phyloP scores from a whole-genome alignment of 1,140 invertebrate species.

The Eumaeus atala region DNA sequence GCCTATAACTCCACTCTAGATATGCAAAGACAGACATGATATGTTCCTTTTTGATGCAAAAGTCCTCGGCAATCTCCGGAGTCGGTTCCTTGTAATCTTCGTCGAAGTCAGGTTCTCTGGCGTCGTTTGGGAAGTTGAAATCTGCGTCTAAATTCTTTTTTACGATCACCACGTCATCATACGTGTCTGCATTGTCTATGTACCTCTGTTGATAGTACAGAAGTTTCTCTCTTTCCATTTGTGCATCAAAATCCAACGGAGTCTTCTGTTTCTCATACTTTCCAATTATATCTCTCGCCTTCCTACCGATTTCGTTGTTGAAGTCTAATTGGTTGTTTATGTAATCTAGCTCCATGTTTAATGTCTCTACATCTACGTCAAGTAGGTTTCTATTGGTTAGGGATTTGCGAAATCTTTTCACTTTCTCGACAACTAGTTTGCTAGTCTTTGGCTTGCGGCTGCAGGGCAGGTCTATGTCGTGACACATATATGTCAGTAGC shows the following conservation, averaged over 20 bases:
- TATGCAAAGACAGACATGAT: constrained; percentile 84
- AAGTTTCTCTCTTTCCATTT: constrained; percentile 72
- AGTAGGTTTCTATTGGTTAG: constrained; percentile 45
- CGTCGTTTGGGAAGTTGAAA: constrained; percentile 72
- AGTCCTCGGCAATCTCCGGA: constrained; percentile 57
- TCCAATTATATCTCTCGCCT: constrained; percentile 59
- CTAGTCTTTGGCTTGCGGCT: constrained; percentile 40
- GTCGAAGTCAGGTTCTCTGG: constrained; percentile 59
- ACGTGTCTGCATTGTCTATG: constrained; percentile 63
- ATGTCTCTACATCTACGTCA: constrained; percentile 54
- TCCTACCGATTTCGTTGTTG: constrained; percentile 59
- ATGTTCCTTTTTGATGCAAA: constrained; percentile 80
- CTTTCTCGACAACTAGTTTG: constrained; percentile 17
- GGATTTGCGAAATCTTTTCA: constrained; percentile 38
- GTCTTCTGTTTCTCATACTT: constrained; percentile 55
- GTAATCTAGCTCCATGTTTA: constrained; percentile 65
- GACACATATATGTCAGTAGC: constrained; percentile 88
- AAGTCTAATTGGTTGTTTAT: constrained; percentile 64
- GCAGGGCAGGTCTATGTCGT: constrained; percentile 86
- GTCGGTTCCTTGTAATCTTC: constrained; percentile 67
- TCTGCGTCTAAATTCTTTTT: constrained; percentile 72
- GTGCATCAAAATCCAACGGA: constrained; percentile 63
- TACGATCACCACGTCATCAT: constrained; percentile 69
- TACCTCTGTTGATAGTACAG: constrained; percentile 70
- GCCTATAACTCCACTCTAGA: constrained; percentile 82